Evolutionary conservation across 2,113 vertebrate genomes (phyloP), one percentile per base, ranked within the genome.

Genomic region (Cercopithecus mona): DNA sequence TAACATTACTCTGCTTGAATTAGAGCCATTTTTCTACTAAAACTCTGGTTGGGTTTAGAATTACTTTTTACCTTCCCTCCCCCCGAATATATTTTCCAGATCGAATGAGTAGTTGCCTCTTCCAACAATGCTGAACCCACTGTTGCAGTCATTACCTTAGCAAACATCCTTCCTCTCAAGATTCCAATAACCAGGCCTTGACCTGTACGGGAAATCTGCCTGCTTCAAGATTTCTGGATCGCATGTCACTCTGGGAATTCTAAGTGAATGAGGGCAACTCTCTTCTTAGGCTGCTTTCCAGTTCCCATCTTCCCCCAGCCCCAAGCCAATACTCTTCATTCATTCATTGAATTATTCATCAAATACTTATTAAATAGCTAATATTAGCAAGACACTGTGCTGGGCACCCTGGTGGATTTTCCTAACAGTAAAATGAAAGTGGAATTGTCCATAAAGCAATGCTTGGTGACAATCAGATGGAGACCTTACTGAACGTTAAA

Each of bases 1-100:
- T 97, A 89, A 85, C 1, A 14, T 70, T 14, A 5, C 3, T 22
- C 68, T 86, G 97, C 73, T 30, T 90, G 84, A 43, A 96, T 92
- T 83, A 91, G 76, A 94, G 86, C 82, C 96, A 32, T 93, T 97
- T 98, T 97, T 98, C 93, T 97, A 97, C 92, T 75, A 82, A 27
- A 96, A 90, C 85, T 97, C 96, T 91, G 57, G 93, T 85, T 96
- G 93, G 68, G 87, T 97, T 96, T 90, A 97, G 50, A 97, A 93
- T 97, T 94, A 96, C 95, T 86, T 96, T 70, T 61, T 95, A 81
- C 82, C 95, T 90, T 96, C 32, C 6, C 50, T 27, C 25, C 10
- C 35, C 6, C 35, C 30, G 25, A 48, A 73, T 84, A 90, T 68
- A 88, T 95, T 97, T 97, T 96, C 20, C 78, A 95, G 59, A 84